Percentiles rank a stretch among this genome's conserved stretches.
These are phyloP conservation scores for Brachionus koreanus DNA, from an alignment of 1,140 invertebrate species.

Conservation along the genomic window DNA sequence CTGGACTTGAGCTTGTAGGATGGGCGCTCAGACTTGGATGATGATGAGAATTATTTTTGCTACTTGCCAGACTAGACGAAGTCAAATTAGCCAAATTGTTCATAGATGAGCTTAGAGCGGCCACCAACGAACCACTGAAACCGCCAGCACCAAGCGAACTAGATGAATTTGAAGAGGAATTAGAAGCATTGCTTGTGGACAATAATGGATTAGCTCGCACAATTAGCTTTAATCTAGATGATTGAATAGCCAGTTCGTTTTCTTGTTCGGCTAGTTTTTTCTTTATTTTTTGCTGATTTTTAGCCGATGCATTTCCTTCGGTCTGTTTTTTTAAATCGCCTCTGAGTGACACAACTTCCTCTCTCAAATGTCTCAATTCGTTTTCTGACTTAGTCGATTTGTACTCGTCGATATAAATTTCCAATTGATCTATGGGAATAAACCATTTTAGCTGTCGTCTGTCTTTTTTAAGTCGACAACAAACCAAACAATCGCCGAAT, in stretches of 20 bases:
- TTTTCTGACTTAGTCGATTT: conserved; percentile 14
- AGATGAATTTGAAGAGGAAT: conserved; percentile 14
- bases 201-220: conserved; percentile 1
- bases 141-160: background rate
- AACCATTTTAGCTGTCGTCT: conserved; percentile 28
- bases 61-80: background rate
- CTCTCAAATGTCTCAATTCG: conserved; percentile 17
- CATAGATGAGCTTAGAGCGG: conserved; percentile 31
- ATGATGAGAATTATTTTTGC: conserved; percentile 12
- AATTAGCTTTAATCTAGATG: conserved; percentile 27
- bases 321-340: conserved; percentile 30
- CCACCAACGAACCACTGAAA: background rate
- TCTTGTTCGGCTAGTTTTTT: conserved; percentile 44
- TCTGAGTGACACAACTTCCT: conserved; percentile 1
- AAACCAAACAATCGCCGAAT: conserved; percentile 41
- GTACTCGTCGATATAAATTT: background rate
- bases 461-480: conserved; percentile 36
- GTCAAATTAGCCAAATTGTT: conserved; percentile 38
- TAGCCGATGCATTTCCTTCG: conserved; percentile 22
- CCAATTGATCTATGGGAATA: conserved; percentile 37
- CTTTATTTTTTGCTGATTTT: conserved; percentile 41
- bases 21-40: background rate
- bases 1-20: background rate
- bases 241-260: conserved; percentile 35
- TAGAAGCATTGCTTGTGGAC: background rate